Conservation (phyloP, 2,113 vertebrate genomes). For the Protobothrops flavoviridis region DNA sequence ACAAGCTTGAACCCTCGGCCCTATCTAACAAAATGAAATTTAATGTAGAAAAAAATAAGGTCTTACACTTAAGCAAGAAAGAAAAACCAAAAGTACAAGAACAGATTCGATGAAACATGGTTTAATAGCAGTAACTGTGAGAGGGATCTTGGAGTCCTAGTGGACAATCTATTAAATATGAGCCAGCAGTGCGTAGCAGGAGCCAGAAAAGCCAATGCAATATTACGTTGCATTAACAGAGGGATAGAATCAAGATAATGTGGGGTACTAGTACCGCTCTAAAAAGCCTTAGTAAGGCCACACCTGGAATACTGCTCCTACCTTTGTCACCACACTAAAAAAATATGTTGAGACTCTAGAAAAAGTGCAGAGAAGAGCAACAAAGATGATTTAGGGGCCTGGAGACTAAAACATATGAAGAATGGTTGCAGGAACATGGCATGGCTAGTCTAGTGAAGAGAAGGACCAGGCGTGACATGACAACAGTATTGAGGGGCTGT, state of each 20-base stretch:
- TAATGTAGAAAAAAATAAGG: background rate
- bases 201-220: too few relatives aligned
- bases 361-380: background rate
- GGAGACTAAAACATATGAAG: background rate
- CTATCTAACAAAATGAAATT: background rate
- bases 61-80: background rate
- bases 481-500: background rate
- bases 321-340: background rate
- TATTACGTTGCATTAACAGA: background rate
- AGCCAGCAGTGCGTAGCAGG: too few relatives aligned
- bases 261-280: background rate
- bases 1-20: background rate
- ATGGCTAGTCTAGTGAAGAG: background rate
- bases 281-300: background rate
- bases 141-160: background rate
- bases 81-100: background rate
- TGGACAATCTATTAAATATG: background rate
- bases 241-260: background rate
- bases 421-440: background rate
- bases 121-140: background rate
- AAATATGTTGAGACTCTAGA: background rate
- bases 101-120: background rate
- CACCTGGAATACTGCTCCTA: background rate
- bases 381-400: background rate
- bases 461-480: background rate